Base-by-base conservation (phyloP, 2,113 vertebrate species). In the Thoracochromis brauschi region DNA sequence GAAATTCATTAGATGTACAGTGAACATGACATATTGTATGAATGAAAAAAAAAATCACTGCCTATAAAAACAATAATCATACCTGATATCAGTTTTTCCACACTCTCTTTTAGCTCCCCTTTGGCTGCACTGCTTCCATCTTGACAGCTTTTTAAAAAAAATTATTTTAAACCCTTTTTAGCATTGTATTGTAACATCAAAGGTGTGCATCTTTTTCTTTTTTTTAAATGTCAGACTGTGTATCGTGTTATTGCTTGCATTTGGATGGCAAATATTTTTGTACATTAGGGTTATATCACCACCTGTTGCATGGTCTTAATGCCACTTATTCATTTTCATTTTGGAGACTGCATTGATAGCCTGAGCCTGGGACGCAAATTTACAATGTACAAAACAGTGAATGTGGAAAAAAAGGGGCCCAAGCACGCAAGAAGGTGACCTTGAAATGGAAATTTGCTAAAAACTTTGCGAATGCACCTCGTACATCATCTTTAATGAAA, bases 91-190 rank as follows among this genome's bases (percentile, higher is more conserved):
- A 71, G 12, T 10, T 71, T 71, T 42, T 9, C n/a, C 65, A 42
- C 65, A 42, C 7, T 71, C 38, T 21, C n/a, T 14, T 42, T 73
- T 73, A 45, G 21, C 38, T 45, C 38, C 8, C 65, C n/a, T 71
- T 71, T 45, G 12, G n/a, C 65, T 71, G 12, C 38, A 10, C 8
- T 45, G 63, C 1, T 63, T 35, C 58, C 58, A 1, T 63, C 16
- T 33, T 35, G 58, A 40, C 1, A 40, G 35, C 35, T 68, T 33
- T 35, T 26, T 0, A 0, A 8, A 17, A 29, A 54, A 13, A 3
- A 1, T 2, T 1, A 33, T 33, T 17, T 73, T 16, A 65, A 65
- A 65, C 60, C 60, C 0, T 38, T 65, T 13, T 38, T 38, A 24
- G n/a, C 5, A 0, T 71, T 71, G 12, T 42, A 21, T 24, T 71